Evolutionary conservation across 2,888 invertebrate genomes (phyloP), one percentile per base, ranked within the genome.

Genomic region (Apeira syringaria): DNA sequence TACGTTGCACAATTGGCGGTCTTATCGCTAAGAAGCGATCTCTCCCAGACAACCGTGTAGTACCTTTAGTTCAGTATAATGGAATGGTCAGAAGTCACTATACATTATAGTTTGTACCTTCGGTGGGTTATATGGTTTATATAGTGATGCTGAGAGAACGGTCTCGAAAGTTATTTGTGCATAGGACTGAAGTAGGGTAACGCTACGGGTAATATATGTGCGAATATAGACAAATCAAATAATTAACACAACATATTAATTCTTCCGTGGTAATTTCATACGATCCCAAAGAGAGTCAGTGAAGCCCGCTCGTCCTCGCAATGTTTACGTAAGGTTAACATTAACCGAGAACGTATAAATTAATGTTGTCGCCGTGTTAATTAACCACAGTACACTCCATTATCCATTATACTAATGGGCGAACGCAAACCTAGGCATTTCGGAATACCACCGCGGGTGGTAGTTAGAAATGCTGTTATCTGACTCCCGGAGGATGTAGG

Each of bases 401-500:
- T 52, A 45, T 43, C 56, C 50, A 53, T 56, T 47, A 58, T 45
- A 54, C 50, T 53, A 44, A 53, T 55, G 47, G 48, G 22, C 11
- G 39, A 24, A 39, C 25, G 17, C 26, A 36, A 42, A 47, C 34
- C 38, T 42, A 12, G 26, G 22, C 31, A 40, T n/a, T n/a, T n/a
- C n/a, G n/a, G n/a, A n/a, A n/a, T n/a, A n/a, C n/a, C n/a, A 20
- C 15, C 15, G 27, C 9, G 11, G 13, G 12, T 11, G 49, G 62
- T 56, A 47, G 47, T 36, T 48, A 43, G 56, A 48, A 45, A 44
- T 44, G 7, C 20, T 7, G 48, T 46, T 50, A 52, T 50, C 55
- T 31, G 47, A 5, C 36, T 73, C 72, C 69, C 73, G 34, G 36
- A 64, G 72, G 74, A 66, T 64, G 35, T 27, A 13, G 24, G 53